Conservation (phyloP, 2,888 invertebrate genomes). For the Nowickia ferox region DNA sequence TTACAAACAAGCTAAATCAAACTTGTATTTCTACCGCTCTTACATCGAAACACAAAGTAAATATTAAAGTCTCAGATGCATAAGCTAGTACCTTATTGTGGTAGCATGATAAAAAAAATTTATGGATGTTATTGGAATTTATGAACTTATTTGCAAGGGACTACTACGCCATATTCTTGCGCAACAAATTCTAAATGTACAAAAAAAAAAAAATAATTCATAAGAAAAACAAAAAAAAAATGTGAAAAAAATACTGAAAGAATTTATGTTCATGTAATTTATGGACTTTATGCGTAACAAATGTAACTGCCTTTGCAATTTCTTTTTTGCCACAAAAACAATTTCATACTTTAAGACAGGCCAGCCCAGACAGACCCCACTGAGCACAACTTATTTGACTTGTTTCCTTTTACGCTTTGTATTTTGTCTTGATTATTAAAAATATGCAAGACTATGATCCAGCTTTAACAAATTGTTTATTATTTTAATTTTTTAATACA, state of each 20-base stretch:
- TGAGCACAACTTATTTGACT: background rate
- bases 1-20: slow-evolving; percentile 13
- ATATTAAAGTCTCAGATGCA: slow-evolving; percentile 3
- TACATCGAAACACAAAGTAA: background rate
- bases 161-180: background rate
- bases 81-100: background rate
- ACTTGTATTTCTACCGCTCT: background rate
- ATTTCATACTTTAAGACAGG: slow-evolving; percentile 36
- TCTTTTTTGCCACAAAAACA: slow-evolving; percentile 18
- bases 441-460: slow-evolving; percentile 19
- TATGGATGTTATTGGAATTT: slow-evolving; percentile 46
- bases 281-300: slow-evolving; percentile 42
- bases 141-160: slow-evolving; percentile 20
- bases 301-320: slow-evolving; percentile 11
- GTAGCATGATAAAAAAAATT: slow-evolving; percentile 6
- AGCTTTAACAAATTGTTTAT: background rate
- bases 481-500: background rate
- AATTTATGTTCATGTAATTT: slow-evolving; percentile 40
- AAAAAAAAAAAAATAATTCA: background rate
- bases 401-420: background rate
- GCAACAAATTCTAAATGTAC: slow-evolving; percentile 8
- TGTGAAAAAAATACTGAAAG: background rate
- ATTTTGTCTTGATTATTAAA: slow-evolving; percentile 1
- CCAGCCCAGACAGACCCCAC: background rate
- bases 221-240: background rate